Evolutionary conservation across 2,888 invertebrate species (phyloP), one percentile per base, ranked within the genome.

Genomic region (Tuta absoluta): DNA sequence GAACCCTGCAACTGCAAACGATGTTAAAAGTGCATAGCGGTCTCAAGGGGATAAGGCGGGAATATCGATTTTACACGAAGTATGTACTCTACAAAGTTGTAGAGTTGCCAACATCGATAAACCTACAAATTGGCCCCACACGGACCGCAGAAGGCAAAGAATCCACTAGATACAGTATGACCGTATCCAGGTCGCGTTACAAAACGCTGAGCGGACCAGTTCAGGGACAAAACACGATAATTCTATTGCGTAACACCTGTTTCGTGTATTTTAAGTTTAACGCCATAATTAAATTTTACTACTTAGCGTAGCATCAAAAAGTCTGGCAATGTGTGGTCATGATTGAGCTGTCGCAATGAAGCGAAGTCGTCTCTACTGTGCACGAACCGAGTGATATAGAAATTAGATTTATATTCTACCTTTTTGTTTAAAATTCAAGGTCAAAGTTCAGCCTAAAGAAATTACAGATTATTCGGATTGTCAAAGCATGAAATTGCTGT

Each of bases 181-280:
- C 81, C 76, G 71, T 83, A 84, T 83, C 79, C 85, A 86, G 87
- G 86, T 81, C 87, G 81, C 76, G 77, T 87, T 89, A 83, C 87
- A 83, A 87, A 87, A 87, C 80, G 73, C 76, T 79, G 72, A 80
- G 77, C 78, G 70, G 90, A 86, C 85, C 87, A 82, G 89, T 87
- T 89, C 89, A 90, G 82, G 88, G 89, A 82, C 86, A 79, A 70
- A 73, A 76, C 76, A 71, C 76, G 76, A 79, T 86, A 85, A 87
- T 86, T 84, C 75, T 79, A 81, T 87, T 86, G 82, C 76, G 78
- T 77, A 81, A 81, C 82, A 83, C 81, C 73, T 74, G 76, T 70
- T 73, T 67, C 70, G n/a, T 8, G 28, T 56, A 23, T 56, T 69
- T 65, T 69, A 69, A 73, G 69, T 69, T 71, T 68, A 66, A 33